Percentiles rank a stretch among this genome's conserved stretches.
Evolutionary conservation across 2,888 invertebrate genomes (phyloP).

Genomic region (Branchellion lobata): DNA sequence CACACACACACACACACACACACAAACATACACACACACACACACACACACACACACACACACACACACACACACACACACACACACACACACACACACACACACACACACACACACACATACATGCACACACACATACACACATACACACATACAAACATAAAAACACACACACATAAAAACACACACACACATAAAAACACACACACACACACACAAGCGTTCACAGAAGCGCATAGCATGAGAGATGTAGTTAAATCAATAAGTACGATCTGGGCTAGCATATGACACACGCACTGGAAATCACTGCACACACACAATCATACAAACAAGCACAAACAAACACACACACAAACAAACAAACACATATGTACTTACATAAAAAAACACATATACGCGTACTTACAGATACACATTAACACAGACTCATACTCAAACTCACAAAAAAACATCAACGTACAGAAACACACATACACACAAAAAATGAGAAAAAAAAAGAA

Average conservation of each 20-base stretch:
- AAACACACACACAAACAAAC: background rate
- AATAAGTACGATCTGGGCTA: background rate
- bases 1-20: no score
- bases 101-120: conserved; percentile 15
- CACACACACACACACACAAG: conserved; percentile 11
- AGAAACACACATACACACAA: conserved; percentile 15
- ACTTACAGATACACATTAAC: background rate
- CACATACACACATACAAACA: conserved; percentile 3
- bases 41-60: no score
- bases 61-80: background rate
- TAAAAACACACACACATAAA: background rate
- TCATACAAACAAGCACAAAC: background rate
- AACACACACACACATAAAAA: background rate
- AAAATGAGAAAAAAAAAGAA: no score
- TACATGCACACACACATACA: conserved; percentile 12
- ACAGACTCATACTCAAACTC: background rate
- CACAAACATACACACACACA: no score
- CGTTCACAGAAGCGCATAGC: background rate
- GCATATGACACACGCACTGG: background rate
- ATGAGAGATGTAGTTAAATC: background rate
- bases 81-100: background rate
- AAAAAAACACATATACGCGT: background rate
- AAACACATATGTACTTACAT: background rate
- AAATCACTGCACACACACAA: background rate
- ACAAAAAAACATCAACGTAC: no score